phyloP scores from a whole-genome alignment of 2,113 vertebrate genomes.

The rat (Rattus norvegicus) region DNA sequence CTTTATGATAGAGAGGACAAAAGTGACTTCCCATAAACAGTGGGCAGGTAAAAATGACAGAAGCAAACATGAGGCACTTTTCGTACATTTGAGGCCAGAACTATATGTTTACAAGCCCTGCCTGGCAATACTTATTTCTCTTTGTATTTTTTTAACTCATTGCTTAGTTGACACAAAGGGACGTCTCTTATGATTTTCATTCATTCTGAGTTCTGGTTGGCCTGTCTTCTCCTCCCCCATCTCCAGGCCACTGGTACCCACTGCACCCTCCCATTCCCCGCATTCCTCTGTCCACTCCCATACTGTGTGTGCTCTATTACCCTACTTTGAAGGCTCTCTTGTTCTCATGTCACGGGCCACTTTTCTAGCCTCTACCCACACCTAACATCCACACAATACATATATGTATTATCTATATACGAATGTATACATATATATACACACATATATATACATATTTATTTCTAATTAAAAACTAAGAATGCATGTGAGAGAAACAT shows the following conservation, averaged over 20 bases:
- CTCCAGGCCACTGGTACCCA: not conserved
- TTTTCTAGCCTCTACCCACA: not conserved
- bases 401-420: too few relatives aligned
- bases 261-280: too few relatives aligned
- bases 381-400: not conserved
- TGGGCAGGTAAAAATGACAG: rapidly evolving
- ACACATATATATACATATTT: not conserved
- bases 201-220: not conserved
- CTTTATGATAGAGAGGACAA: not conserved
- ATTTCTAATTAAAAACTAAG: not conserved
- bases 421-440: not conserved
- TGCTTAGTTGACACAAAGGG: not conserved
- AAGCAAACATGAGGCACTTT: not conserved
- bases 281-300: not conserved
- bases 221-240: not conserved
- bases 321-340: not conserved
- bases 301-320: not conserved
- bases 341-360: not conserved
- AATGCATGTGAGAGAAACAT: not conserved
- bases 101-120: not conserved
- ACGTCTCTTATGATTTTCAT: not conserved
- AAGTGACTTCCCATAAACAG: not conserved
- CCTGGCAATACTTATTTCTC: not conserved
- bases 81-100: constrained; percentile 6
- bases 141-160: not conserved